Conservation (phyloP, 2,797 vertebrate genomes). For the Tiaroga cobitis region DNA sequence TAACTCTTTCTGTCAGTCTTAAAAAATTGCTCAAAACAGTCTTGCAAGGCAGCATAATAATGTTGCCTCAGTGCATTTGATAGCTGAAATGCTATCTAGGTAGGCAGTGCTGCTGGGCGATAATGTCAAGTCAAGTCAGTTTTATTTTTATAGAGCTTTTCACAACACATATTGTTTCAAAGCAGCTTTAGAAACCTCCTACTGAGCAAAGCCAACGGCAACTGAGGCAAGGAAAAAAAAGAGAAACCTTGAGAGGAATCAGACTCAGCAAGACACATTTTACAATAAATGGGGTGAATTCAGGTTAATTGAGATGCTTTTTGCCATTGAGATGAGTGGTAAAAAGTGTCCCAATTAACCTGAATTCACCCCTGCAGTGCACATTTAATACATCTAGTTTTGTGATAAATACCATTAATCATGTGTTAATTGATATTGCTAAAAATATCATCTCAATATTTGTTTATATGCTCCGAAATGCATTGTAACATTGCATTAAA, state of each 20-base stretch:
- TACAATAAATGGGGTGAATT: neutral
- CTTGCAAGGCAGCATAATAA: neutral
- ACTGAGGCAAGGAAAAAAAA: neutral
- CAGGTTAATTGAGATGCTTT: neutral
- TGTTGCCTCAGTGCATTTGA: neutral
- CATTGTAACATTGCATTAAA: neutral
- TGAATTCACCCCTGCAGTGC: neutral
- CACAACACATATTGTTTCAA: constrained; percentile 25
- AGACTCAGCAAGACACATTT: neutral
- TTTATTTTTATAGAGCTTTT: constrained; percentile 10
- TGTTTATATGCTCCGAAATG: neutral
- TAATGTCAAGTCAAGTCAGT: constrained; percentile 12
- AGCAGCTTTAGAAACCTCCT: neutral
- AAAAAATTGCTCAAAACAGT: neutral
- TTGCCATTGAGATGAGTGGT: neutral
- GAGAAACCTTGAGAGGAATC: neutral
- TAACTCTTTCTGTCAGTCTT: neutral
- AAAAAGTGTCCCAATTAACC: neutral
- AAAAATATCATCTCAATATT: neutral
- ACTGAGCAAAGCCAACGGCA: neutral
- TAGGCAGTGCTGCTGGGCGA: neutral
- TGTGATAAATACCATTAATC: too few species aligned
- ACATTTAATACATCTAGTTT: neutral
- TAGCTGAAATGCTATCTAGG: neutral
- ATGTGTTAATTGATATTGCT: neutral